Conservation (phyloP, 2,113 vertebrate genomes). For the Notarius lentiginosus region DNA sequence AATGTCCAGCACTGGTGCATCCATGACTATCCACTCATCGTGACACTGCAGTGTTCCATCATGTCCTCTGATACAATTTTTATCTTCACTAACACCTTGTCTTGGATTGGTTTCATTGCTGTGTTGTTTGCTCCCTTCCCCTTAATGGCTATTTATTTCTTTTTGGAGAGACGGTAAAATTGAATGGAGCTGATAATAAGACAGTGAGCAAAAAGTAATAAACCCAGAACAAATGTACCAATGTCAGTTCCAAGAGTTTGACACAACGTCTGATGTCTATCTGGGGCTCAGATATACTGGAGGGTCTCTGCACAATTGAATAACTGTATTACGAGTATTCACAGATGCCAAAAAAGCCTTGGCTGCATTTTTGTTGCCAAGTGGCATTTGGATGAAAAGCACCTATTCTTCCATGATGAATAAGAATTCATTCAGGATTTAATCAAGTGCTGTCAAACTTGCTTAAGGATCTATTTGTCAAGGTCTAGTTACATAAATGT, state of each 20-base stretch:
- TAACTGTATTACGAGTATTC: conserved; percentile 5
- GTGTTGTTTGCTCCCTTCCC: neutral
- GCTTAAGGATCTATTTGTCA: neutral
- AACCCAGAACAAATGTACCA: conserved; percentile 5
- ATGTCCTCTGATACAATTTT: neutral
- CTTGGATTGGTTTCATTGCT: conserved; percentile 1
- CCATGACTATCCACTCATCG: no score
- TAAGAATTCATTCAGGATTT: neutral
- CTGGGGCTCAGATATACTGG: neutral
- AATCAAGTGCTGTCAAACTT: neutral
- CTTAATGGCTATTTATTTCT: conserved; percentile 27
- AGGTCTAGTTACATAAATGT: neutral
- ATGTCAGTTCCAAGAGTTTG: neutral
- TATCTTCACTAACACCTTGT: neutral
- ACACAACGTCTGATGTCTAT: conserved; percentile 1
- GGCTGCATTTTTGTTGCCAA: neutral
- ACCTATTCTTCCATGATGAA: neutral
- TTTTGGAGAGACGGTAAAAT: conserved; percentile 29
- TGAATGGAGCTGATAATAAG: conserved; percentile 29
- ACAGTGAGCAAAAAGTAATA: conserved; percentile 29
- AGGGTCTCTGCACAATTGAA: conserved; percentile 14
- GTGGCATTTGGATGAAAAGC: neutral
- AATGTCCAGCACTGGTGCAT: neutral
- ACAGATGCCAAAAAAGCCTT: conserved; percentile 8
- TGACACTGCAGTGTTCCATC: neutral